Percentiles rank a stretch among this genome's conserved stretches.
Evolutionary conservation across 2,888 invertebrate species (phyloP).

Genomic region (Pollenia amentaria): DNA sequence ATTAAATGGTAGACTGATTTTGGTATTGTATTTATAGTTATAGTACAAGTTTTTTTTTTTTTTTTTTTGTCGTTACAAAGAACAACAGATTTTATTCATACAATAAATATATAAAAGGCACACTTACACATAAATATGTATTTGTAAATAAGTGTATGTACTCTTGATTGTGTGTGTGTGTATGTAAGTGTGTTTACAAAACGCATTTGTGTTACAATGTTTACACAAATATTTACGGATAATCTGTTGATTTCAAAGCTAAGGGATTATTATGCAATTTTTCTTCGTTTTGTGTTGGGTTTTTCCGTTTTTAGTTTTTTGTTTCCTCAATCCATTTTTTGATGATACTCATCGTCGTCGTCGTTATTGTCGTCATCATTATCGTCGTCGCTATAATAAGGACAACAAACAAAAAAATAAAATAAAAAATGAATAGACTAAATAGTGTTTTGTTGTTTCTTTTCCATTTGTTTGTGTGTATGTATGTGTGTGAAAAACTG

Average conservation of each 20-base stretch:
- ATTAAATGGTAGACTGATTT: constrained; percentile 66
- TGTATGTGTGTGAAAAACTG: not conserved
- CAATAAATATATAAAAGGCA: constrained; percentile 4
- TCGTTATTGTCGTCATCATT: constrained; percentile 51
- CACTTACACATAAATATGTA: not conserved
- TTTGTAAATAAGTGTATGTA: not conserved
- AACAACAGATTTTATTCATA: constrained; percentile 36
- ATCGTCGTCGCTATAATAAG: constrained; percentile 67
- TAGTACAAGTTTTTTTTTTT: not conserved
- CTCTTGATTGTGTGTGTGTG: constrained; percentile 12
- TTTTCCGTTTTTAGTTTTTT: constrained; percentile 43
- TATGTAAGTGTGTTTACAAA: constrained; percentile 67
- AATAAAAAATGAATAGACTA: constrained; percentile 30
- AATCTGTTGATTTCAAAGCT: constrained; percentile 83
- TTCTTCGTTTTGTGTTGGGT: constrained; percentile 80
- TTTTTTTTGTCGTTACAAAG: constrained; percentile 38
- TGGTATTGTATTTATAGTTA: constrained; percentile 51
- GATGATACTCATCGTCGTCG: constrained; percentile 63
- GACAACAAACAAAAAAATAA: constrained; percentile 63
- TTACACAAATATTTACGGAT: constrained; percentile 84
- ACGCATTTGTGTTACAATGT: constrained; percentile 82
- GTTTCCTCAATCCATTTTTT: constrained; percentile 11
- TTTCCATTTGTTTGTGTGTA: constrained; percentile 15
- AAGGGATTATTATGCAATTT: constrained; percentile 84
- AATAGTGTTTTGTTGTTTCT: constrained; percentile 51